A percentile compares a stretch with the other conserved stretches of the same genome.
phyloP scores from a whole-genome alignment of 1,140 invertebrate genomes.

The Araneus ventricosus region DNA sequence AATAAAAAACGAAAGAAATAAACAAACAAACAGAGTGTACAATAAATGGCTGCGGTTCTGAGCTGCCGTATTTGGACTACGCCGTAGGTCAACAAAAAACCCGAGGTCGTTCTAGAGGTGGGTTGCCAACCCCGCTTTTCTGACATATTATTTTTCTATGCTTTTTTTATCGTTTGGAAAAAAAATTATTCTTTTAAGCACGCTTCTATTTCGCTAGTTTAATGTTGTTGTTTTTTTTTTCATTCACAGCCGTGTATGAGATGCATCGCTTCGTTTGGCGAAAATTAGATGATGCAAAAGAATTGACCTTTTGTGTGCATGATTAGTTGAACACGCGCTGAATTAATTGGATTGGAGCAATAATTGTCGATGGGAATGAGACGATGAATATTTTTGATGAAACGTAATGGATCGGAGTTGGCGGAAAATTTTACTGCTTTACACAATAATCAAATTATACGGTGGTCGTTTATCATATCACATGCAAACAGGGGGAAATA shows the following conservation, averaged over 20 bases:
- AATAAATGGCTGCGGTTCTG: slow-evolving; percentile 31
- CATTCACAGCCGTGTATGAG: background rate
- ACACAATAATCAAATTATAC: too few relatives aligned
- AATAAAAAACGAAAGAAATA: slow-evolving; percentile 29
- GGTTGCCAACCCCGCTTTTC: slow-evolving; percentile 41
- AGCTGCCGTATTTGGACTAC: slow-evolving; percentile 63
- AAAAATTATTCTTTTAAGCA: background rate
- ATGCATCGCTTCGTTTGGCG: background rate
- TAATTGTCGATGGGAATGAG: too few relatives aligned
- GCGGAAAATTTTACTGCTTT: too few relatives aligned
- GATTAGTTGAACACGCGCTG: background rate
- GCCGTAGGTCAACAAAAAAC: slow-evolving; percentile 56
- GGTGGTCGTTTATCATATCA: too few relatives aligned
- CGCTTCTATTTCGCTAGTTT: background rate
- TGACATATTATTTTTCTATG: slow-evolving; percentile 1
- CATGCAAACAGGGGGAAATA: too few relatives aligned
- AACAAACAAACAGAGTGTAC: slow-evolving; percentile 33
- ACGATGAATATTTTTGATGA: too few relatives aligned
- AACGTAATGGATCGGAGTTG: too few relatives aligned
- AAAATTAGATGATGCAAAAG: background rate
- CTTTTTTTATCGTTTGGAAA: slow-evolving; percentile 8
- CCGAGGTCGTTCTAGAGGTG: slow-evolving; percentile 27
- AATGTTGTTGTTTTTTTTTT: background rate
- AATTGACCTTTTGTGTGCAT: background rate
- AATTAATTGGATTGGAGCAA: too few relatives aligned